A percentile compares a stretch with the other conserved stretches of the same genome.
Conservation (phyloP, 2,888 invertebrate species). For the Plagiodera versicolora region DNA sequence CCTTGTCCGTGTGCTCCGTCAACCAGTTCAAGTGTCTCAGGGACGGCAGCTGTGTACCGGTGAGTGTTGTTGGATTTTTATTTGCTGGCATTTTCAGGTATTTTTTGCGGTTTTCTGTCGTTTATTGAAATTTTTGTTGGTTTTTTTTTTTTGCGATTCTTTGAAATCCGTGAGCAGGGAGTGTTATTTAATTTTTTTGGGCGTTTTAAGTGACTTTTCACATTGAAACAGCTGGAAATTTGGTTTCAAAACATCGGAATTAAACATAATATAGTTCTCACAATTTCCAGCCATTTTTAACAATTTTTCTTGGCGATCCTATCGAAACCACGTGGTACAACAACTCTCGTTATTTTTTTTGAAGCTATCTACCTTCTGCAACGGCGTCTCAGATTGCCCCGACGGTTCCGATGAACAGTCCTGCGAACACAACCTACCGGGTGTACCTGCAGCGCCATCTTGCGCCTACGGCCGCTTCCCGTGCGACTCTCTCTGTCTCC, state of each 20-base stretch:
- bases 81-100: neutral
- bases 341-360: constrained; percentile 22
- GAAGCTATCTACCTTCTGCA: constrained; percentile 55
- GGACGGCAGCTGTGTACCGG: constrained; percentile 66
- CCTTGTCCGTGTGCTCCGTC: constrained; percentile 45
- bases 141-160: too few relatives aligned
- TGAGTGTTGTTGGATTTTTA: constrained; percentile 30
- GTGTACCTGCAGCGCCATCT: constrained; percentile 53
- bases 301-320: too few relatives aligned
- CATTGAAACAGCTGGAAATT: too few relatives aligned
- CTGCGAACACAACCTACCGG: constrained; percentile 48
- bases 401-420: constrained; percentile 60
- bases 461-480: constrained; percentile 60
- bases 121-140: too few relatives aligned
- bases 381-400: constrained; percentile 59
- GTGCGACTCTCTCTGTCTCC: constrained; percentile 66
- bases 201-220: too few relatives aligned
- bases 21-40: constrained; percentile 62
- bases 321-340: neutral
- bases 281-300: too few relatives aligned
- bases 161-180: too few relatives aligned
- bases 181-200: too few relatives aligned
- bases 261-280: too few relatives aligned
- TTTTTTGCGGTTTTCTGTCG: too few relatives aligned
- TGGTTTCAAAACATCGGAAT: too few relatives aligned